Conservation (phyloP, 2,888 invertebrate species). For the Harpagoxenus sublaevis region DNA sequence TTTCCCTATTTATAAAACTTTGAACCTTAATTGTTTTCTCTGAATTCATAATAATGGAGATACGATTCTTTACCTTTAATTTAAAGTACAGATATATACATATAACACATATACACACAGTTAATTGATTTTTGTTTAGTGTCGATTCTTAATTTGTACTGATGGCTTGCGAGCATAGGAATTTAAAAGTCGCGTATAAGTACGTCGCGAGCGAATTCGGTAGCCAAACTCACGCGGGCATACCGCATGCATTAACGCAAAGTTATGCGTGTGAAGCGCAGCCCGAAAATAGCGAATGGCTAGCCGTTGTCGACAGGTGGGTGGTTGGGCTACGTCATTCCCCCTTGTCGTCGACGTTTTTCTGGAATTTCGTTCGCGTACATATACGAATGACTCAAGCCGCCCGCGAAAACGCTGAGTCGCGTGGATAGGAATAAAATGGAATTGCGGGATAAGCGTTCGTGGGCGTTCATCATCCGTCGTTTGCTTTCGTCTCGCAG, state of each 20-base stretch:
- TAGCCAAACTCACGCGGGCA: not conserved
- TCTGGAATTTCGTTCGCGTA: conserved; percentile 46
- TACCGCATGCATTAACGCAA: conserved; percentile 16
- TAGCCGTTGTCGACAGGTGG: conserved; percentile 55
- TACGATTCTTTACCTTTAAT: too few species aligned
- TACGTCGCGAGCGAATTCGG: not conserved
- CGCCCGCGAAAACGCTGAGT: conserved; percentile 60
- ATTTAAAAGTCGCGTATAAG: not conserved
- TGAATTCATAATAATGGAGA: too few species aligned
- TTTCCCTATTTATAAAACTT: too few species aligned
- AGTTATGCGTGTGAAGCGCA: conserved; percentile 28
- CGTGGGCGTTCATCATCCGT: conserved; percentile 66
- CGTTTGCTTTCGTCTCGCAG: conserved; percentile 22
- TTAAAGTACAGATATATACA: too few species aligned
- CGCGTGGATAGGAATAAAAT: conserved; percentile 69
- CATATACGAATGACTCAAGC: conserved; percentile 64
- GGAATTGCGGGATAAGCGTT: conserved; percentile 53
- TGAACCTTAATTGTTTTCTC: too few species aligned
- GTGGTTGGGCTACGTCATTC: conserved; percentile 47
- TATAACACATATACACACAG: too few species aligned
- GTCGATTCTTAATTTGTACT: not conserved
- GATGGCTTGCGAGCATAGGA: not conserved
- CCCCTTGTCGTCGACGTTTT: conserved; percentile 22
- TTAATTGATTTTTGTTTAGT: not conserved
- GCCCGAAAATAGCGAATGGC: conserved; percentile 60